phyloP scores from a whole-genome alignment of 1,140 invertebrate genomes.

The Batillaria attramentaria region DNA sequence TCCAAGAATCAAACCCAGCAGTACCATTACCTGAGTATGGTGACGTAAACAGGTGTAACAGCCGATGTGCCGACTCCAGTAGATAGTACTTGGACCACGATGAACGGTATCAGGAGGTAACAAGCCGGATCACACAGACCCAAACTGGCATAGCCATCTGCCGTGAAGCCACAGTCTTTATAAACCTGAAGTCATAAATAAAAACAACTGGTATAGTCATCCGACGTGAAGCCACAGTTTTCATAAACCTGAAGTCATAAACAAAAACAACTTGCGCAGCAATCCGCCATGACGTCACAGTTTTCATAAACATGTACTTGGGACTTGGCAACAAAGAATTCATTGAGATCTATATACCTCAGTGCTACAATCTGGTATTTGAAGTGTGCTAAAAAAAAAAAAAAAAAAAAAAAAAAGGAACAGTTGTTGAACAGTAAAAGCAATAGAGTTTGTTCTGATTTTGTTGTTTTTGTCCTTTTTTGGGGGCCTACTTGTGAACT shows the following conservation, averaged over 20 bases:
- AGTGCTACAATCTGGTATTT: too few species aligned
- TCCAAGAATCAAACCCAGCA: too few species aligned
- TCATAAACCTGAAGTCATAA: not conserved
- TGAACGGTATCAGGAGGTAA: conserved; percentile 6
- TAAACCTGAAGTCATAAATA: too few species aligned
- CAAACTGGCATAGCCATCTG: not conserved
- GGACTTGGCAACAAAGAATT: too few species aligned
- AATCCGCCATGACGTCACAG: not conserved
- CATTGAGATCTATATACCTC: too few species aligned
- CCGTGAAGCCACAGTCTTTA: not conserved
- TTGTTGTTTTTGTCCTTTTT: too few species aligned
- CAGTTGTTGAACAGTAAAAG: too few species aligned
- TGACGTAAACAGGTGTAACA: not conserved
- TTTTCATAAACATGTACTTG: not conserved
- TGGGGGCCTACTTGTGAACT: too few species aligned
- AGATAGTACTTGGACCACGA: not conserved
- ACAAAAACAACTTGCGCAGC: not conserved
- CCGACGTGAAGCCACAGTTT: not conserved
- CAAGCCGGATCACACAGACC: not conserved
- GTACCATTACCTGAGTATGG: not conserved
- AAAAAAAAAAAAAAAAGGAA: too few species aligned
- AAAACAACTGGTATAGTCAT: not conserved
- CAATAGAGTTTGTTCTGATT: too few species aligned
- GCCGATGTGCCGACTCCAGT: not conserved
- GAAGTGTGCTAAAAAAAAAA: too few species aligned